Evolutionary conservation across 2,113 vertebrate genomes (phyloP).

Genomic region (Xenopus laevis): DNA sequence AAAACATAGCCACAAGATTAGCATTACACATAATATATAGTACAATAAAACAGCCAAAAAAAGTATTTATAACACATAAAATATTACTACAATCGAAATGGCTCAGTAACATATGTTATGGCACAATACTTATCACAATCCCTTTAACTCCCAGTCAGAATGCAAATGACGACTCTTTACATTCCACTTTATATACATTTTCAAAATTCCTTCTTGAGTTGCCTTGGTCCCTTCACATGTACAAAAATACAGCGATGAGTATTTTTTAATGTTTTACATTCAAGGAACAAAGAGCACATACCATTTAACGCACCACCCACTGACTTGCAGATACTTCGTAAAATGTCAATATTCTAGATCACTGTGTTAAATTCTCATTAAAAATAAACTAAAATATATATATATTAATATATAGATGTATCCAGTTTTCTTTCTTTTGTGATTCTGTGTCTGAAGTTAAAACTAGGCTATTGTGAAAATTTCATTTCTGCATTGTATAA

Average conservation of each 20-base stretch:
- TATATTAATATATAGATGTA: neutral
- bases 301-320: neutral
- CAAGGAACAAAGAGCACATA: neutral
- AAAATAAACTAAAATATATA: neutral
- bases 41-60: neutral
- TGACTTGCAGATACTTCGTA: neutral
- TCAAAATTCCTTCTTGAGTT: constrained; percentile 22
- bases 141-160: neutral
- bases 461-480: neutral
- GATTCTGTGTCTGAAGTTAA: constrained; percentile 7
- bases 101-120: constrained; percentile 18
- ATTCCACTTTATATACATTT: constrained; percentile 39
- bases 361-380: neutral
- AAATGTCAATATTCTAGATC: neutral
- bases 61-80: constrained; percentile 10
- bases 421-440: constrained; percentile 17
- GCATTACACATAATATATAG: neutral
- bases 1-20: neutral
- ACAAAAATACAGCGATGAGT: too few relatives aligned
- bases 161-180: neutral
- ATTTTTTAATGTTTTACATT: constrained; percentile 13
- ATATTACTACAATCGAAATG: constrained; percentile 18
- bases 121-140: constrained; percentile 15
- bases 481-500: constrained; percentile 34
- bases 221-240: neutral